Base-by-base conservation (phyloP, 92 coral and sea anemone genomes). In the Heliopora coerulea region DNA sequence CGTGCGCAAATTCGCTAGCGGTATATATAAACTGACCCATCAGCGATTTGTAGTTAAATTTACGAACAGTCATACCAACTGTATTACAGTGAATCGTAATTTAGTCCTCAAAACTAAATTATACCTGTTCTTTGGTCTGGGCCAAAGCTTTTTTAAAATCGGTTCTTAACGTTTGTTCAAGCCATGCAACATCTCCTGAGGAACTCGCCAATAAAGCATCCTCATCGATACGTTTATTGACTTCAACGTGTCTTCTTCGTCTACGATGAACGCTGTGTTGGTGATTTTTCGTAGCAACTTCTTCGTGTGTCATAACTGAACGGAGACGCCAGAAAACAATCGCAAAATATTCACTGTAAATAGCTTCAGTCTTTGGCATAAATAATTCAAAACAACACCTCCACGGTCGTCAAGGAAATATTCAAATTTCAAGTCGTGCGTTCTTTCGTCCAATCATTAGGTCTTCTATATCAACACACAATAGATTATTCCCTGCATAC, bases 161-260 rank as follows among this genome's bases (percentile, higher is more conserved):
- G 13, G n/a, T 86, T 84, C 87, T 85, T 72, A 95, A 77, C 28
- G 96, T 90, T 79, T 95, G 99, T 41, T 95, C 91, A 0, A 95
- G 86, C 99, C 99, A 95, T 31, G 83, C 79, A 6, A 90, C 91
- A 84, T 95, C 99, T 1, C 99, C 99, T 57, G 91, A 88, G 24
- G 96, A 82, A 15, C 97, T 90, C 20, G 99, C 99, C 96, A 95
- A 87, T 14, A 95, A 68, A 31, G 85, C 86, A 61, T 95, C 99
- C 59, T 95, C 99, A 42, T 90, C 96, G 54, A 95, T 86, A 65
- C 90, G 82, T 76, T 88, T 89, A 75, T 86, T 74, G 21, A 40
- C 81, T 32, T 54, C 44, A 49, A 90, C 89, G n/a, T 81, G 85
- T 49, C 86, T 91, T 62, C 97, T 80, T 72, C 97, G 52, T 69